A percentile compares a stretch with the other conserved stretches of the same genome.
phyloP scores from a whole-genome alignment of 2,113 vertebrate species.

The Oreocharis arfaki region DNA sequence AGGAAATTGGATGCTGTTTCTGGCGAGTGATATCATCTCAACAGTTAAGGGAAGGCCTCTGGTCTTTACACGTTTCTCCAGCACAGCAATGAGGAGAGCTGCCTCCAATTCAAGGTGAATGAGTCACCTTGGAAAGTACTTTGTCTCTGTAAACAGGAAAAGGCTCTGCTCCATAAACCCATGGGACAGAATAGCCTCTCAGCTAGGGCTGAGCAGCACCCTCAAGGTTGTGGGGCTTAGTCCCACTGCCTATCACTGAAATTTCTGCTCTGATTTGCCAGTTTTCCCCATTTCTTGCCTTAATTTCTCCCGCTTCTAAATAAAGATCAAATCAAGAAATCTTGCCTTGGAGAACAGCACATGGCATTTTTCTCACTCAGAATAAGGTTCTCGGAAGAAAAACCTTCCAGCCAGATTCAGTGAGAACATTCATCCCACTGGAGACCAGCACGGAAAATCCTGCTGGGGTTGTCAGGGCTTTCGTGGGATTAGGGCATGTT shows the following conservation, averaged over 20 bases:
- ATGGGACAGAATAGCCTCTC: accelerated
- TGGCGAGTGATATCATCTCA: slow-evolving; percentile 18
- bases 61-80: neutral
- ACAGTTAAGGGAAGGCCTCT: neutral
- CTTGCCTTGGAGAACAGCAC: neutral
- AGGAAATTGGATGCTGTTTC: slow-evolving; percentile 62
- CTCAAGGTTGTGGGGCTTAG: neutral
- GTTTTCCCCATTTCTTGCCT: neutral
- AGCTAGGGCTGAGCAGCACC: neutral
- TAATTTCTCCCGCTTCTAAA: neutral
- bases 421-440: neutral
- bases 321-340: neutral
- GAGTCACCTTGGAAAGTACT: neutral
- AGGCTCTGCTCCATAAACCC: neutral
- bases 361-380: neutral
- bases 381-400: neutral
- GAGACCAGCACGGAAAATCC: neutral
- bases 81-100: neutral
- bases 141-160: neutral
- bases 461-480: neutral
- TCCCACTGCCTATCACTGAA: accelerated
- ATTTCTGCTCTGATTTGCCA: neutral
- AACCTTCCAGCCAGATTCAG: neutral
- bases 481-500: neutral
- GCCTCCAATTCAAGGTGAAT: neutral